Percentiles rank a stretch among this genome's conserved stretches.
Conservation (phyloP, 2,888 invertebrate genomes). For the Agonopterix arenella region DNA sequence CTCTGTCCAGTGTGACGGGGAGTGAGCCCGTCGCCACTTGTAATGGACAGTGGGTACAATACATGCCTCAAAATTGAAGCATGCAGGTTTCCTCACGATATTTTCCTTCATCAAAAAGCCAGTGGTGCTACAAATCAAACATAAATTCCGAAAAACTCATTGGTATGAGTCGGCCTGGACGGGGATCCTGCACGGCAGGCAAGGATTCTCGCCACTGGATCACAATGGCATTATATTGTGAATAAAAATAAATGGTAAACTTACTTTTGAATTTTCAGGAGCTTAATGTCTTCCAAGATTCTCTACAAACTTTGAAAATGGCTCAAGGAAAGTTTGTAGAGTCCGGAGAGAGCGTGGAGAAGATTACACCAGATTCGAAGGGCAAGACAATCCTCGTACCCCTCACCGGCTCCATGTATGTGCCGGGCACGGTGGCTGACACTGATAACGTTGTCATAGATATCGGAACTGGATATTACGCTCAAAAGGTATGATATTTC, state of each 20-base stretch:
- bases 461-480: constrained; percentile 98
- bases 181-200: too few species aligned
- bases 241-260: background rate
- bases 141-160: too few species aligned
- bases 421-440: constrained; percentile 91
- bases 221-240: too few species aligned
- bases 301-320: constrained; percentile 90
- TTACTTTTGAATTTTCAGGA: constrained; percentile 78
- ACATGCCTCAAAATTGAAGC: too few species aligned
- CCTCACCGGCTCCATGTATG: constrained; percentile 97
- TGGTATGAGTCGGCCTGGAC: too few species aligned
- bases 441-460: constrained; percentile 94
- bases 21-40: too few species aligned
- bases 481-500: constrained; percentile 84
- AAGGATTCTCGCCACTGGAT: too few species aligned
- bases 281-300: constrained; percentile 91
- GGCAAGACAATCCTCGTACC: constrained; percentile 94
- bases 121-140: too few species aligned
- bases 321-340: constrained; percentile 94
- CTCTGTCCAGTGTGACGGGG: too few species aligned
- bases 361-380: constrained; percentile 84
- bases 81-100: too few species aligned
- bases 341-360: constrained; percentile 89
- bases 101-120: too few species aligned
- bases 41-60: too few species aligned